Conservation (phyloP, 2,888 invertebrate species). For the Ectobius pallidus region DNA sequence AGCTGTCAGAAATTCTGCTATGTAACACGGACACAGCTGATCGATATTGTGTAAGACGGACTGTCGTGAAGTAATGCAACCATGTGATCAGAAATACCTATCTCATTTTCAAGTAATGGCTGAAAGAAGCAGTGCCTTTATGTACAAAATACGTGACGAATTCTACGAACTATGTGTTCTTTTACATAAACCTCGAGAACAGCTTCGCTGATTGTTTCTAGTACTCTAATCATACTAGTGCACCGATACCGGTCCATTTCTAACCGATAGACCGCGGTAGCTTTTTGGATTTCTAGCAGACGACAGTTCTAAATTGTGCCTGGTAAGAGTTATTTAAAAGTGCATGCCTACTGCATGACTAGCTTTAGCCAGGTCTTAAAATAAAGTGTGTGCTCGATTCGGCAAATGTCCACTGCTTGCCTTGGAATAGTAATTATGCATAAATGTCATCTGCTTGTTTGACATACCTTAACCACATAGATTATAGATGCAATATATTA, state of each 20-base stretch:
- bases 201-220: not conserved
- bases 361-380: too few species aligned
- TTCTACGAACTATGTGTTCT: not conserved
- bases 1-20: too few species aligned
- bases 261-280: not conserved
- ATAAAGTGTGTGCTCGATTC: too few species aligned
- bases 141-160: not conserved
- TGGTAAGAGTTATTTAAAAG: not conserved
- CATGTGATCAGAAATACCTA: slow-evolving; percentile 1
- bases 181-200: not conserved
- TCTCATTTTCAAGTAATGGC: not conserved
- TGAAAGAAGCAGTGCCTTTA: not conserved
- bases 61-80: not conserved
- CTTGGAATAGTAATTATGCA: too few species aligned
- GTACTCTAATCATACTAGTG: not conserved
- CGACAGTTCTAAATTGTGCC: not conserved
- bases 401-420: too few species aligned
- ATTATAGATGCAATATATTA: too few species aligned
- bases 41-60: not conserved
- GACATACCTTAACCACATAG: too few species aligned
- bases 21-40: too few species aligned
- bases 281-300: not conserved
- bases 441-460: too few species aligned
- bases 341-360: too few species aligned
- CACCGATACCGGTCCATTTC: not conserved